These are phyloP conservation scores for Pseudomyrmex pallidus DNA, from an alignment of 1,140 invertebrate species.

Conservation along the genomic window DNA sequence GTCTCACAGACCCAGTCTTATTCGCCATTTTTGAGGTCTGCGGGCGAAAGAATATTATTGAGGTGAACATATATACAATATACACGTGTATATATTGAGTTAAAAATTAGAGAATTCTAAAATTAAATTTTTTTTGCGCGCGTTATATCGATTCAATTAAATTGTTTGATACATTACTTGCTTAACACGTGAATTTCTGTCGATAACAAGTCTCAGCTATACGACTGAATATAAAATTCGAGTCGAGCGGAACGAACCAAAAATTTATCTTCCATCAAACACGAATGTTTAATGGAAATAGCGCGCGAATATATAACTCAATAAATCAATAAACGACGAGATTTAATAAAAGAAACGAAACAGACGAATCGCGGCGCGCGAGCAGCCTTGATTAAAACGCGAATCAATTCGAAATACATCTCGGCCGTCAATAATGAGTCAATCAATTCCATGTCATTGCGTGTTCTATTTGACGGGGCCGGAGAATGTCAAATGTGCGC, in stretches of 20 bases:
- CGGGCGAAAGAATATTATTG: too few relatives aligned
- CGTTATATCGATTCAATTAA: background rate
- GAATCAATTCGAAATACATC: slow-evolving; percentile 49
- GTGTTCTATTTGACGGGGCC: background rate
- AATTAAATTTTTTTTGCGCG: background rate
- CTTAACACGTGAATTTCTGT: background rate
- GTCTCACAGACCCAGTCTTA: too few relatives aligned
- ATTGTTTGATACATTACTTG: too few relatives aligned
- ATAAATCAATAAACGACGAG: slow-evolving; percentile 53
- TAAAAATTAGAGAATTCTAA: background rate
- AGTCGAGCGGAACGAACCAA: background rate
- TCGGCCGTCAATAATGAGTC: slow-evolving; percentile 40
- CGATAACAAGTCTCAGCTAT: background rate
- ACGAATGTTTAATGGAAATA: background rate
- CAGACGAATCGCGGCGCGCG: slow-evolving; percentile 10
- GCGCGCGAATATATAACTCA: slow-evolving; percentile 8
- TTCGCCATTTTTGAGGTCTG: too few relatives aligned
- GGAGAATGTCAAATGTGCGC: background rate
- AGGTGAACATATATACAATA: too few relatives aligned
- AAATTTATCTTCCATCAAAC: slow-evolving; percentile 17
- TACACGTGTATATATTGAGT: background rate
- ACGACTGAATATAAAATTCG: slow-evolving; percentile 2
- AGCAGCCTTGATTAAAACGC: slow-evolving; percentile 42
- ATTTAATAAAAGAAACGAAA: slow-evolving; percentile 47
- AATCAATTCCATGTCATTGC: slow-evolving; percentile 54